A percentile compares a stretch with the other conserved stretches of the same genome.
Evolutionary conservation across 2,888 invertebrate genomes (phyloP).

Genomic region (Acrobasis repandana): DNA sequence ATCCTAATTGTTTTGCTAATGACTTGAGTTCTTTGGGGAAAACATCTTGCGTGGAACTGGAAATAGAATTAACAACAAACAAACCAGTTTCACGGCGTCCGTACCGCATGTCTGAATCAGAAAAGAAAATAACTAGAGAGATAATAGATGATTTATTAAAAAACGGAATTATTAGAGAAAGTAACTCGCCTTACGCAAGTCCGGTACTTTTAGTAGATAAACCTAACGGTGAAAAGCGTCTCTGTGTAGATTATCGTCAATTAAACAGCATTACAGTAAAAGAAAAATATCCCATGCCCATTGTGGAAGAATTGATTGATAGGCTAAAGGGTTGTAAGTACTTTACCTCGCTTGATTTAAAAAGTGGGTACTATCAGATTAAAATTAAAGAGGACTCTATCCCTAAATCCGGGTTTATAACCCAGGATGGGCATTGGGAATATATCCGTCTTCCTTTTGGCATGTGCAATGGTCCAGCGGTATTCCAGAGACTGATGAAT

Average conservation of each 20-base stretch:
- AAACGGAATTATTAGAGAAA: slow-evolving; percentile 25
- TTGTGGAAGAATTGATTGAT: slow-evolving; percentile 48
- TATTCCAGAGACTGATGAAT: slow-evolving; percentile 34
- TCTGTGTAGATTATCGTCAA: slow-evolving; percentile 27
- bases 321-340: slow-evolving; percentile 33
- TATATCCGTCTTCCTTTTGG: slow-evolving; percentile 34
- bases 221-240: slow-evolving; percentile 23
- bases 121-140: slow-evolving; percentile 22
- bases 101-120: slow-evolving; percentile 30
- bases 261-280: slow-evolving; percentile 26
- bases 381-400: slow-evolving; percentile 33
- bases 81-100: slow-evolving; percentile 32
- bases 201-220: slow-evolving; percentile 24
- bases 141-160: slow-evolving; percentile 26
- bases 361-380: slow-evolving; percentile 23
- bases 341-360: slow-evolving; percentile 18
- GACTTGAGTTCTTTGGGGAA: slow-evolving; percentile 30
- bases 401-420: slow-evolving; percentile 32
- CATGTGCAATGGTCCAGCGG: slow-evolving; percentile 30
- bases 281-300: slow-evolving; percentile 44
- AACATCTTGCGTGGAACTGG: slow-evolving; percentile 27
- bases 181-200: slow-evolving; percentile 25
- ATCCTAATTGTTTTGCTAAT: slow-evolving; percentile 2
- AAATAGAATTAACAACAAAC: slow-evolving; percentile 25
- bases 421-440: slow-evolving; percentile 30